Conservation (phyloP, 1,140 invertebrate species). For the Cherax destructor region DNA sequence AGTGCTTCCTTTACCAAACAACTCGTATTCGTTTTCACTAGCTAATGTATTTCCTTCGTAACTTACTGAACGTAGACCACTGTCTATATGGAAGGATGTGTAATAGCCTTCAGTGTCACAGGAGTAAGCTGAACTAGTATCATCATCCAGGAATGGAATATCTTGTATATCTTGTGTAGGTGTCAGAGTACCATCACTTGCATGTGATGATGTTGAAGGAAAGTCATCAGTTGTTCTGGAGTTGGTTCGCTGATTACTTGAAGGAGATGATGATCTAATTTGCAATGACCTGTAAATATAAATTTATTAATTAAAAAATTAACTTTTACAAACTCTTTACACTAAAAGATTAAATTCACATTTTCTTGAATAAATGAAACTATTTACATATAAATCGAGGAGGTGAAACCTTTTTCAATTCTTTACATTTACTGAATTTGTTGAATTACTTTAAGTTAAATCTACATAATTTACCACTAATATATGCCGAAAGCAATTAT, state of each 20-base stretch:
- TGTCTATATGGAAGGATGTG: conserved; percentile 97
- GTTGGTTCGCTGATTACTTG: conserved; percentile 65
- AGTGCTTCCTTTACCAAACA: conserved; percentile 91
- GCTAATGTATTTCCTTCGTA: conserved; percentile 67
- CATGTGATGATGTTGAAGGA: conserved; percentile 85
- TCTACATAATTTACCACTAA: no score
- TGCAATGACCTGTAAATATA: conserved; percentile 58
- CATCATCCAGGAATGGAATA: conserved; percentile 85
- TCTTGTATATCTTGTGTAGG: conserved; percentile 82
- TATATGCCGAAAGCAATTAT: no score
- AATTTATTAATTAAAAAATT: background rate
- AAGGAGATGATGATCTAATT: conserved; percentile 67
- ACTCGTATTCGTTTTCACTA: conserved; percentile 68
- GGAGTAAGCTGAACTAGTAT: conserved; percentile 94
- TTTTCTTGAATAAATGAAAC: no score
- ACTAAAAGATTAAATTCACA: no score
- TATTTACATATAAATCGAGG: no score
- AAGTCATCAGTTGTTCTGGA: conserved; percentile 80
- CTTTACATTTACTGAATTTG: no score
- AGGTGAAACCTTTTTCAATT: no score
- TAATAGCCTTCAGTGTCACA: conserved; percentile 98
- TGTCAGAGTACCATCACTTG: conserved; percentile 89
- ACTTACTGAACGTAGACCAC: conserved; percentile 83
- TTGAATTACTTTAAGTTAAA: no score
- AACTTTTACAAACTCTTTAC: background rate